phyloP scores from a whole-genome alignment of 2,113 vertebrate species.

The Rhabdomys dilectus region DNA sequence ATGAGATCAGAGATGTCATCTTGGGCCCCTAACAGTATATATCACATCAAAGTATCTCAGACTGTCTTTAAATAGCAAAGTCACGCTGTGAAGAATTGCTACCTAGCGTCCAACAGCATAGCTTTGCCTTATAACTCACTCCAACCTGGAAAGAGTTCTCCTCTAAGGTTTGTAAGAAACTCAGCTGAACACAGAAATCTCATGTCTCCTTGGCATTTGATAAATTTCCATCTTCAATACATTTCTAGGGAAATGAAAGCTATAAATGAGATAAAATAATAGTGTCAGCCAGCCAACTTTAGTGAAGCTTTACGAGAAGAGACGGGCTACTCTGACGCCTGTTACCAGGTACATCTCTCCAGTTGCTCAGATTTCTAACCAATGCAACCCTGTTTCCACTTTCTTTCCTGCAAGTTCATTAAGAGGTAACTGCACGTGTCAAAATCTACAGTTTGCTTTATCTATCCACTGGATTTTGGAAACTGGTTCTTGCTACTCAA shows the following conservation, averaged over 20 bases:
- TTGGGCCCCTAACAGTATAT: not conserved
- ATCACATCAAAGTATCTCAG: slow-evolving; percentile 48
- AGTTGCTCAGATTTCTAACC: not conserved
- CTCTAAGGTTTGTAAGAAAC: not conserved
- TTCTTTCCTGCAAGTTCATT: not conserved
- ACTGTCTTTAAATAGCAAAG: slow-evolving; percentile 40
- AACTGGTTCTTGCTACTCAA: not conserved
- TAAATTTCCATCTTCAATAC: not conserved
- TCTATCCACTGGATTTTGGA: not conserved
- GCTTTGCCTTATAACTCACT: not conserved
- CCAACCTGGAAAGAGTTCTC: not conserved
- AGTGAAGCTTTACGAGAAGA: not conserved
- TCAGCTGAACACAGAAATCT: not conserved
- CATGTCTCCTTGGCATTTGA: not conserved
- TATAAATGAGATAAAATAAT: not conserved
- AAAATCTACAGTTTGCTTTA: not conserved
- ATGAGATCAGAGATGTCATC: slow-evolving; percentile 16
- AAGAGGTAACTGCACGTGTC: not conserved
- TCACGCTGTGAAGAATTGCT: not conserved
- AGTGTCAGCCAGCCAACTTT: not conserved
- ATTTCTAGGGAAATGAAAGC: not conserved
- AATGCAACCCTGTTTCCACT: not conserved
- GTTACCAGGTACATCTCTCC: not conserved
- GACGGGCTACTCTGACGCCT: not conserved
- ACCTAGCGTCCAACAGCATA: not conserved